Base-by-base conservation (phyloP, 2,888 invertebrate species). In the Epirrhoe tristata region DNA sequence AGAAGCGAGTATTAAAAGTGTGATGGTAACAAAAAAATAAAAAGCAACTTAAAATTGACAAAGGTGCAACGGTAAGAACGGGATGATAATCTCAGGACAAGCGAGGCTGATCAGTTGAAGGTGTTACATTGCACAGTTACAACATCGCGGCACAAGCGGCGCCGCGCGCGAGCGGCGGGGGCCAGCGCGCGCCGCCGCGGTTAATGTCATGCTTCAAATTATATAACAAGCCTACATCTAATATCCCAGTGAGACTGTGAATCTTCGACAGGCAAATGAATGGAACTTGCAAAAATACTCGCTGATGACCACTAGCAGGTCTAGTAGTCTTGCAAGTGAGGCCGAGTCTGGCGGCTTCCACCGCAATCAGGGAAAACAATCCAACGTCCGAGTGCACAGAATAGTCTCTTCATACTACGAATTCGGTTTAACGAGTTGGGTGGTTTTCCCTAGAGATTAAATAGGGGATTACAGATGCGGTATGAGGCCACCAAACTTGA, bases 21-120 rank as follows among this genome's bases (percentile, higher is more conserved):
- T 90, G 86, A 88, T 89, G 88, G 87, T 83, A 90, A 90, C 86
- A 89, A 90, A 89, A 87, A 86, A 84, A 79, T 84, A 82, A 87
- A 83, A 91, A 90, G 91, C 93, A 93, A 93, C 89, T 88, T 89
- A 92, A 93, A 92, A 91, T 90, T 91, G 88, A 91, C 93, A 91
- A 91, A 91, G 93, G 93, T 93, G 93, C 93, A 91, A 90, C 86
- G 90, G 89, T 88, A 90, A 91, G 89, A 89, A 90, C 87, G 89
- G 93, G 93, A 91, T 93, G 89, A 91, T 91, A 84, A 66, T 91
- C 90, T 91, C 89, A 85, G 93, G 93, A 92, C 85, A 93, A 93
- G 93, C 93, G 89, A 92, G 93, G 93, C 93, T 85, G 88, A 85
- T 89, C 90, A 87, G 87, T 84, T 87, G 34, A 87, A 84, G 91